Base-by-base conservation (phyloP, 2,113 vertebrate genomes). In the Oncorhynchus mykiss region DNA sequence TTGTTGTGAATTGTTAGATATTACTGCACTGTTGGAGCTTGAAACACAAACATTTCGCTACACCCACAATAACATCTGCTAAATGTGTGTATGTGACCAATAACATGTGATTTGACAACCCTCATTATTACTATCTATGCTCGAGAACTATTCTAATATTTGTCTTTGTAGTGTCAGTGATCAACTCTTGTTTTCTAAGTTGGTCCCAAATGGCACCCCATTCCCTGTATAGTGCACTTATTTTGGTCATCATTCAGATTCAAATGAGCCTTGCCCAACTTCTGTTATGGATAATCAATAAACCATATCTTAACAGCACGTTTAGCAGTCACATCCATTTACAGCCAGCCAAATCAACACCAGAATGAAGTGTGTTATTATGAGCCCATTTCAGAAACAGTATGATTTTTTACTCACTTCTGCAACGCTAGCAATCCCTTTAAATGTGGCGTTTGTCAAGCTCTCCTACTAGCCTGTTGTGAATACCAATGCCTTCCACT, bases 261-360 rank as follows among this genome's bases (percentile, higher is more conserved):
- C 70, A 72, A 80, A 82, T 76, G 68, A 86, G 78, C 70, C 70
- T 73, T 81, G 70, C 81, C 39, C 39, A 80, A 78, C 18, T 82
- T 57, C 6, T 54, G 13, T 76, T 70, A 69, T 67, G 29, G 39
- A 71, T 75, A 81, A 83, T 83, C 81, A 79, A 68, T 45, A 45
- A 45, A 45, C 39, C 39, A 45, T 72, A 51, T 67, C 64, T 79
- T 1, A 57, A 20, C 39, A 60, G 71, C 59, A 67, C 65, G 54
- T 73, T 67, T 69, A 22, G 54, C 29, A 31, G 70, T 72, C 45
- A 45, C 72, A 65, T n/a, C 7, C 67, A 48, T 39, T 45, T 34
- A 31, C 59, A 62, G 57, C 75, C 81, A 68, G 75, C 45, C 14
- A 2, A 73, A 74, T 76, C 62, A 39, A 59, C 45, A 16, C 70